Evolutionary conservation across 2,797 vertebrate genomes (phyloP), one percentile per base, ranked within the genome.

Genomic region (Heteromormyrus szaboi): DNA sequence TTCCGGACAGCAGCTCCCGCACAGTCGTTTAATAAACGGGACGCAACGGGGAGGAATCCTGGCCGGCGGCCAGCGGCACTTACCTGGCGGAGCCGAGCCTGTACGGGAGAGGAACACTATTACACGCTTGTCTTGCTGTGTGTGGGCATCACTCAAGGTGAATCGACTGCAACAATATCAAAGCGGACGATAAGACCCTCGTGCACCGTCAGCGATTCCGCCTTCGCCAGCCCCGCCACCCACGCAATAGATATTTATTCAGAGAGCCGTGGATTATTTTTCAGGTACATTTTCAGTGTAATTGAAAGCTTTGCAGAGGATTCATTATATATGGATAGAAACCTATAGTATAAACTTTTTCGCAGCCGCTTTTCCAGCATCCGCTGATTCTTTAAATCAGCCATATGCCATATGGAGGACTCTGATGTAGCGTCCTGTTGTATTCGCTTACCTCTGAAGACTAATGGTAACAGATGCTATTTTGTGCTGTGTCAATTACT

Each of bases 381-480:
- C 29, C 14, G 12, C 51, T 37, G 37, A 76, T 33, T 86, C 50
- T 86, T 85, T 86, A 29, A 86, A 86, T 33, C 25, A 25, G 25
- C 25, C 25, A 25, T 25, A 25, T 56, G 53, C 29, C 85, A 37
- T 86, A 86, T 56, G 85, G 51, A 86, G 22, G 11, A 50, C n/a
- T 54, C 8, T 44, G 29, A 9, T 56, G 25, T 33, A 86, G 50
- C 56, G 51, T 51, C 81, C 48, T 12, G 48, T 85, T 48, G 44
- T 85, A 50, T 25, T 29, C 1, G 12, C 88, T 89, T 88, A 91
- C 89, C 90, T 72, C 89, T 91, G 87, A 87, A 87, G 54, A 88
- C 90, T 94, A 94, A 94, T 92, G 91, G 92, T 62, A 89, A 91
- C 93, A 94, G 93, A 95, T 94, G 92, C 89, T 91, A 91, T 90